phyloP scores from a whole-genome alignment of 2,797 vertebrate genomes.

The Pipistrellus pipistrellus region DNA sequence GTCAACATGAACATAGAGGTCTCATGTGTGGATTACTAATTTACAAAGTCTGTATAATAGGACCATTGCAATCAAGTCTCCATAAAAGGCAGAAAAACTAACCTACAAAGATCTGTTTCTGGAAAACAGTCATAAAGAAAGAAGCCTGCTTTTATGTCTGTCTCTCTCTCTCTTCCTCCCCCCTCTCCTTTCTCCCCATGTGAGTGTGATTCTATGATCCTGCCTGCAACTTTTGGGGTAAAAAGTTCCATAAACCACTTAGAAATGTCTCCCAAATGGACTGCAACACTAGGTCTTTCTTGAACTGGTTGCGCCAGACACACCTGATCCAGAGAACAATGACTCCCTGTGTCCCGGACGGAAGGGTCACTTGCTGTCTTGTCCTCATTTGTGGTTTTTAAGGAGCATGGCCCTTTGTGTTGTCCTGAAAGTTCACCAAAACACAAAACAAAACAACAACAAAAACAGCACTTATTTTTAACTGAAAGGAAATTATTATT shows the following conservation, averaged over 20 bases:
- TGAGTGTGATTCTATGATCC: not conserved
- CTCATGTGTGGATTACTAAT: no score
- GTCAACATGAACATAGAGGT: no score
- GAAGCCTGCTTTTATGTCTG: not conserved
- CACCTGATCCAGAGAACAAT: not conserved
- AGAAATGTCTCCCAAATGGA: not conserved
- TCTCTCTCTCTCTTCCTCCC: not conserved
- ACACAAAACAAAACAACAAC: not conserved
- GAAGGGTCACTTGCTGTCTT: not conserved
- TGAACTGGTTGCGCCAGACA: not conserved
- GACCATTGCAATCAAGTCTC: not conserved
- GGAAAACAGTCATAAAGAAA: slow-evolving; percentile 29
- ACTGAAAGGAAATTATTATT: slow-evolving; percentile 73
- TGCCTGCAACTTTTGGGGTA: not conserved
- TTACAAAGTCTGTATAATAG: no score
- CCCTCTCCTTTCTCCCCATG: not conserved
- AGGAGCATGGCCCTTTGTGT: not conserved
- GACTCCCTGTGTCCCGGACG: not conserved
- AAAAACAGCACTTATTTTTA: slow-evolving; percentile 76
- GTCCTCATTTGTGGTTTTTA: slow-evolving; percentile 4
- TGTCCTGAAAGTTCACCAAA: not conserved
- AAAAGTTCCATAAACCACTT: not conserved
- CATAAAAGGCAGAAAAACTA: slow-evolving; percentile 35
- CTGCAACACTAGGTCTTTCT: not conserved
- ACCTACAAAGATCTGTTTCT: slow-evolving; percentile 5